Base-by-base conservation (phyloP, 1,140 invertebrate species). In the Aphelinus certus region DNA sequence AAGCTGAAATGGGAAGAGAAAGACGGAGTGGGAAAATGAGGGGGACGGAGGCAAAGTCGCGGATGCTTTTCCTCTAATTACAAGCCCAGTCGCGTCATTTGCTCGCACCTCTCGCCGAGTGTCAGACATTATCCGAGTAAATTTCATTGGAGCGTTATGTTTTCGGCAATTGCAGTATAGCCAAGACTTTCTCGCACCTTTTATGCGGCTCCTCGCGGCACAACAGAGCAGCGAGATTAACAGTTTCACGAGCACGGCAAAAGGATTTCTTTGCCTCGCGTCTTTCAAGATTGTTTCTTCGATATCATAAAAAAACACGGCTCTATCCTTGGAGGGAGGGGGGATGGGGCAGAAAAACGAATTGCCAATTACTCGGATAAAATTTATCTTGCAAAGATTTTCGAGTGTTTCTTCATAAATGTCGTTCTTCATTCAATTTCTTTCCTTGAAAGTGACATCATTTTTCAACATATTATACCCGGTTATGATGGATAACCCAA, bases 41-140 rank as follows among this genome's bases (percentile, higher is more conserved):
- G 45, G 56, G 46, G 51, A 7, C 42, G 3, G 7, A 53, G 73
- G 73, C 67, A 62, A 74, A 76, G 67, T 72, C 63, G 66, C 69
- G 57, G 65, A 62, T 68, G 72, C 72, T 74, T 74, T 73, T 80
- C 73, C 76, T 75, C 78, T 82, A 81, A 82, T 82, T 82, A 81
- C 78, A 76, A 56, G 57, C 60, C 61, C 66, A 69, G 57, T 73
- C 73, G 62, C 75, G 75, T 73, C 61, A 79, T 66, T 71, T 58
- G 68, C 64, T 78, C 77, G 76, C 79, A 77, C 63, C 78, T 78
- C 71, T 79, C 80, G 75, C 43, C 73, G 76, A 71, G 49, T 65
- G 56, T 60, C 76, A 67, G 66, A 77, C 78, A 79, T 76, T 80
- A 73, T 73, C 69, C 62, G 66, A 65, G 67, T 79, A 70, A 79